These are phyloP conservation scores for Sorex araneus DNA, from an alignment of 2,113 vertebrate genomes.

Conservation along the genomic window DNA sequence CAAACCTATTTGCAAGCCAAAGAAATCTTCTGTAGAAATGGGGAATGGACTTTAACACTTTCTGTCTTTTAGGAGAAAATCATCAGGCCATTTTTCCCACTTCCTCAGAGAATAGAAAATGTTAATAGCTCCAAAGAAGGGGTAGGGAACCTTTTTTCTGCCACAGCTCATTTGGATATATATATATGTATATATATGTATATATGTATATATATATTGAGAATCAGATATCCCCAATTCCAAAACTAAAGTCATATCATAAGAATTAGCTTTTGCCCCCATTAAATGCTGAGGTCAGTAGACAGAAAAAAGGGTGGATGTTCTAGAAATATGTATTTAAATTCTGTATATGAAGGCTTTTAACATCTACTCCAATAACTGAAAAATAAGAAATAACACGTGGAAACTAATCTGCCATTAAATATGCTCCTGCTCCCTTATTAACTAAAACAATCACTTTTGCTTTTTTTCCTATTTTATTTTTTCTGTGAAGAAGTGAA, in stretches of 20 bases:
- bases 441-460: neutral
- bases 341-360: accelerated
- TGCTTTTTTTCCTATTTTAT: conserved; percentile 2
- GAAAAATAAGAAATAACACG: neutral
- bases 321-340: neutral
- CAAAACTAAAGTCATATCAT: neutral
- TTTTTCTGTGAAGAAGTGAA: neutral
- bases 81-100: neutral
- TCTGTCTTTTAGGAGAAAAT: neutral
- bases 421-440: neutral
- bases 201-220: too few species aligned
- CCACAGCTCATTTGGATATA: too few species aligned
- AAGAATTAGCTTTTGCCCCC: too few species aligned
- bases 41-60: too few species aligned
- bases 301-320: neutral
- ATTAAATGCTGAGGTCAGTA: neutral
- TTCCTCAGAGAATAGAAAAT: too few species aligned
- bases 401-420: neutral
- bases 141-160: too few species aligned
- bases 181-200: too few species aligned
- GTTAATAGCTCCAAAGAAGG: too few species aligned
- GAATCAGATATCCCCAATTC: neutral
- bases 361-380: neutral
- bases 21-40: neutral
- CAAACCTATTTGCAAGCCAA: conserved; percentile 48